phyloP scores from a whole-genome alignment of 2,113 vertebrate genomes.

The Leucopternis melanops region DNA sequence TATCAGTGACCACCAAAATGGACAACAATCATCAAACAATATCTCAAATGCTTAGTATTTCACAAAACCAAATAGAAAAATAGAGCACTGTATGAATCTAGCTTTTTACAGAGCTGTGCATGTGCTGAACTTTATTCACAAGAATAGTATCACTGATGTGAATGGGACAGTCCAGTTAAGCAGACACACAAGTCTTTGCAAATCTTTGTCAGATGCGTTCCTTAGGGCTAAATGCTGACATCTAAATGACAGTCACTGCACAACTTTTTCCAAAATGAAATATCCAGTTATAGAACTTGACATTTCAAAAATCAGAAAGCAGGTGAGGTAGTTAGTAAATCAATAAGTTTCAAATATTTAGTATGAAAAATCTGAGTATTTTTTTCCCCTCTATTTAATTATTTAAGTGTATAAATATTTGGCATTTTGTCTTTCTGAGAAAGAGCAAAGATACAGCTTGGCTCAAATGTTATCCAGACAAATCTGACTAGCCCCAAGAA shows the following conservation, averaged over 20 bases:
- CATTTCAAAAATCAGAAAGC: conserved; percentile 22
- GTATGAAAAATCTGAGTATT: neutral
- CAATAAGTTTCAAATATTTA: neutral
- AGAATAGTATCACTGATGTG: neutral
- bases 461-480: neutral
- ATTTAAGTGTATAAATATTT: conserved; percentile 11
- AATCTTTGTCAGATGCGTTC: neutral
- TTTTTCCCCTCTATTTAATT: neutral
- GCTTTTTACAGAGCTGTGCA: neutral
- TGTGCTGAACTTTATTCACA: neutral
- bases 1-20: neutral
- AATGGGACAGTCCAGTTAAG: neutral
- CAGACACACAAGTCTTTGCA: neutral
- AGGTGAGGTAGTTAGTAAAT: conserved; percentile 15
- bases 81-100: neutral
- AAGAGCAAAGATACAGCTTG: neutral
- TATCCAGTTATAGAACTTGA: neutral
- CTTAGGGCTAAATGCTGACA: neutral
- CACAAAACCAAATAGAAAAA: neutral
- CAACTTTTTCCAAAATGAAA: neutral
- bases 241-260: neutral
- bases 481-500: neutral
- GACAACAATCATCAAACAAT: neutral
- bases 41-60: neutral
- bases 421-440: neutral